Evolutionary conservation across 23 tunicate species (phyloP), one percentile per base, ranked within the genome.

Genomic region (Halocynthia roretzi): DNA sequence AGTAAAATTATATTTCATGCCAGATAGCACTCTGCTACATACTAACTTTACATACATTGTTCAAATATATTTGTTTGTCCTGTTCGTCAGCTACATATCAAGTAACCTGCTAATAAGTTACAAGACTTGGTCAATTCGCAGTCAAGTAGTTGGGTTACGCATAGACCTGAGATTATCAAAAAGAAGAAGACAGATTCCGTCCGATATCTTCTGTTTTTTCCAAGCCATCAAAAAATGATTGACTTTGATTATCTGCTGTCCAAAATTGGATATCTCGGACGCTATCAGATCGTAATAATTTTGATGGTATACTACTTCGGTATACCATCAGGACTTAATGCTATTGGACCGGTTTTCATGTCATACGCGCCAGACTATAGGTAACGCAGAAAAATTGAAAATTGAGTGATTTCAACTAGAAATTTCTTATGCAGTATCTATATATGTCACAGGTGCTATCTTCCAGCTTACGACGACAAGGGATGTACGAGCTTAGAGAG

Each of bases 301-400:
- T 18, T 57, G 14, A 82, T 87, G 93, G 85, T 87, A 0, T 77
- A 65, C 55, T 87, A 87, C 76, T 82, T 71, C 72, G 85, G 93
- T 70, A 77, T 87, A 6, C 93, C 93, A 9, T 75, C 83, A 17
- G 93, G 93, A 0, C 54, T 82, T 7, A 87, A 87, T 60, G 68
- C 93, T 10, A 48, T 87, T 51, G 86, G 87, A 6, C 93, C 93
- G 0, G 93, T 87, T 7, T 87, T 87, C 48, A 76, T 81, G 80
- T 83, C 86, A 6, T 87, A 82, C 80, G 51, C 52, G 14, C 93
- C 93, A 23, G 86, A 77, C 8, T 82, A 71, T 80, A 77, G 93
- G 93, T 82, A 71, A 71, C 58, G 12, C 10, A 19, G 14, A 8
- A 71, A n/a, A n/a, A n/a, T n/a, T n/a, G n/a, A n/a, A n/a, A n/a